Evolutionary conservation across 92 coral and sea anemone species (phyloP).

Genomic region (Pocillopora grandis): DNA sequence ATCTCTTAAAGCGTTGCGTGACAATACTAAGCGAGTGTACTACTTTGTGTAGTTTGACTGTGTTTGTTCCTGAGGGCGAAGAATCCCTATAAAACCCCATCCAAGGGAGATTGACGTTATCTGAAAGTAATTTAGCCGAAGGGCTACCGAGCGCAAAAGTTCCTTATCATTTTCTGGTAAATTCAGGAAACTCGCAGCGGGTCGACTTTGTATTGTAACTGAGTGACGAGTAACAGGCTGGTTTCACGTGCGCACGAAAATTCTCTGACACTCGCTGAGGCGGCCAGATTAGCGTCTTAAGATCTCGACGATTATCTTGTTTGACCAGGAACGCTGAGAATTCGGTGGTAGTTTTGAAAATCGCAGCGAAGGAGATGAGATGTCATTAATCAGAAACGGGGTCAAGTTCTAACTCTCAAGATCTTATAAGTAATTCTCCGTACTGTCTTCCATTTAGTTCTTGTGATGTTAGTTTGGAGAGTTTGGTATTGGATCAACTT

Average conservation of each 20-base stretch:
- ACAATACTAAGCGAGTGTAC: too few species aligned
- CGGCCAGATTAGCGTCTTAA: neutral
- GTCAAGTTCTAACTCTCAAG: neutral
- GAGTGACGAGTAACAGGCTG: slow-evolving; percentile 2
- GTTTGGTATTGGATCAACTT: too few species aligned
- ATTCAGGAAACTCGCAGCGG: neutral
- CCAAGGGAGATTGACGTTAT: too few species aligned
- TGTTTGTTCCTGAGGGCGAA: too few species aligned
- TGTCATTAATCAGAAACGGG: too few species aligned
- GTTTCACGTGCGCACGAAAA: slow-evolving; percentile 7
- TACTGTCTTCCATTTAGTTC: too few species aligned
- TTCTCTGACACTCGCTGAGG: neutral
- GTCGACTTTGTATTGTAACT: neutral
- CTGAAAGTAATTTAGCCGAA: neutral
- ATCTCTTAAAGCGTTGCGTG: too few species aligned
- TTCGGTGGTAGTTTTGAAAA: too few species aligned
- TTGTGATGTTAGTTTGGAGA: too few species aligned
- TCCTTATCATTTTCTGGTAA: slow-evolving; percentile 6
- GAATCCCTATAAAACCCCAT: too few species aligned
- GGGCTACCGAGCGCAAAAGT: neutral
- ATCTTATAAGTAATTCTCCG: neutral
- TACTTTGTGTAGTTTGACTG: too few species aligned
- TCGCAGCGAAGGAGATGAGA: too few species aligned
- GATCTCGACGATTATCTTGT: neutral
- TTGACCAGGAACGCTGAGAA: neutral